phyloP scores from a whole-genome alignment of 92 coral and sea anemone species.

The Isaurus tuberculatus region DNA sequence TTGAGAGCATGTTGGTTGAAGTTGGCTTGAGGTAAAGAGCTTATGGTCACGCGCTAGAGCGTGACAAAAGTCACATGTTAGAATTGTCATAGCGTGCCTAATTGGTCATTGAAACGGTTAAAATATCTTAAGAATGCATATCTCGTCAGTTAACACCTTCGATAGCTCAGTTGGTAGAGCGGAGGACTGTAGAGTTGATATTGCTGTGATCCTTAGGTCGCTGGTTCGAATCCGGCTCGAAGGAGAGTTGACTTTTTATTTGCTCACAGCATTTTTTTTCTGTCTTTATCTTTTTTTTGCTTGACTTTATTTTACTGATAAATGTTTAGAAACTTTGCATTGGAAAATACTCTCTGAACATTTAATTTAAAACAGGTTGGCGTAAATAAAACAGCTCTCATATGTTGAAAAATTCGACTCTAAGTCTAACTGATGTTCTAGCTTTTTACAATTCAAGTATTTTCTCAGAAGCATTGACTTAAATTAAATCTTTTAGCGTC shows the following conservation, averaged over 20 bases:
- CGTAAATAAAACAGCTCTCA: too few relatives aligned
- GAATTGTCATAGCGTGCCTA: not conserved
- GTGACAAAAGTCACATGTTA: not conserved
- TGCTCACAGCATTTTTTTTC: not conserved
- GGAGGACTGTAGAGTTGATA: conserved; percentile 58
- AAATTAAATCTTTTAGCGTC: too few relatives aligned
- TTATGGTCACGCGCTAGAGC: not conserved
- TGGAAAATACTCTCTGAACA: too few relatives aligned
- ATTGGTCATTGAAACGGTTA: not conserved
- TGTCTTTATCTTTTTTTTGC: not conserved
- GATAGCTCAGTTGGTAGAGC: conserved; percentile 67
- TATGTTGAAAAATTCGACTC: too few relatives aligned
- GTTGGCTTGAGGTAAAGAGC: conserved; percentile 67
- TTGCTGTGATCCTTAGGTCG: conserved; percentile 67
- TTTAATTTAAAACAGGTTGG: too few relatives aligned
- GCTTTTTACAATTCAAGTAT: too few relatives aligned
- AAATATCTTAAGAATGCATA: not conserved
- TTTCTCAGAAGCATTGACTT: too few relatives aligned
- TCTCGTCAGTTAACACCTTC: not conserved
- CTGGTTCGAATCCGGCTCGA: conserved; percentile 85
- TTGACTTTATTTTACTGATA: not conserved
- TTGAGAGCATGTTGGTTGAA: conserved; percentile 92
- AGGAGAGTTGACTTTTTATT: conserved; percentile 52
- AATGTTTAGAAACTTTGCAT: too few relatives aligned
- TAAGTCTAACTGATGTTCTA: too few relatives aligned